phyloP scores from a whole-genome alignment of 2,888 invertebrate genomes.

The Thelaira solivaga region DNA sequence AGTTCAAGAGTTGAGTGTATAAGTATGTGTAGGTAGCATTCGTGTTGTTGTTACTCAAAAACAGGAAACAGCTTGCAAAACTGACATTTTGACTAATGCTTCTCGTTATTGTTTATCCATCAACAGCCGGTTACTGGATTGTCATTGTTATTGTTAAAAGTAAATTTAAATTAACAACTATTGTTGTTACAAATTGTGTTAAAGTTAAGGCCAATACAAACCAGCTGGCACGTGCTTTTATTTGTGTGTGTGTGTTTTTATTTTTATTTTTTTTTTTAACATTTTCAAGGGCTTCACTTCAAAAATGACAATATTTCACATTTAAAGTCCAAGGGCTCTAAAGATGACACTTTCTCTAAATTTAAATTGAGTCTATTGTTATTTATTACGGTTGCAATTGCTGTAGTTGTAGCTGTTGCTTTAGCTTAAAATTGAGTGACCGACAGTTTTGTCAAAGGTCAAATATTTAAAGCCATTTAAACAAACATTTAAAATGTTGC shows the following conservation, averaged over 20 bases:
- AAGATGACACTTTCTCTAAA: neutral
- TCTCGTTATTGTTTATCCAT: slow-evolving; percentile 12
- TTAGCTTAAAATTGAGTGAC: too few species aligned
- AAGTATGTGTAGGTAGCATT: neutral
- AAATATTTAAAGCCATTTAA: too few species aligned
- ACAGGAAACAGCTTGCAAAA: slow-evolving; percentile 24
- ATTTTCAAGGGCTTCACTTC: neutral
- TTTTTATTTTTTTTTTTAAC: neutral
- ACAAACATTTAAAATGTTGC: too few species aligned
- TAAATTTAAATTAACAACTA: slow-evolving; percentile 29
- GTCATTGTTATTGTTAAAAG: neutral
- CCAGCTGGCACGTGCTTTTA: too few species aligned
- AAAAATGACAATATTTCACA: neutral
- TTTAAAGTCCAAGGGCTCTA: neutral
- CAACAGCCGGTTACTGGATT: neutral
- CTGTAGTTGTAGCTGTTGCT: neutral
- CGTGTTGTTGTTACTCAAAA: neutral
- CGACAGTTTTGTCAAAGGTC: too few species aligned
- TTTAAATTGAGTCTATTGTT: neutral
- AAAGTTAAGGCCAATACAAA: neutral
- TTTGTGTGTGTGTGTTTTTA: too few species aligned
- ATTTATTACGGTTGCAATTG: neutral
- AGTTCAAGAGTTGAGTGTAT: neutral
- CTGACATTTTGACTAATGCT: slow-evolving; percentile 48
- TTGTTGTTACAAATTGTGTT: neutral